Evolutionary conservation across 2,888 invertebrate species (phyloP), one percentile per base, ranked within the genome.

Genomic region (Apamea epomidion): DNA sequence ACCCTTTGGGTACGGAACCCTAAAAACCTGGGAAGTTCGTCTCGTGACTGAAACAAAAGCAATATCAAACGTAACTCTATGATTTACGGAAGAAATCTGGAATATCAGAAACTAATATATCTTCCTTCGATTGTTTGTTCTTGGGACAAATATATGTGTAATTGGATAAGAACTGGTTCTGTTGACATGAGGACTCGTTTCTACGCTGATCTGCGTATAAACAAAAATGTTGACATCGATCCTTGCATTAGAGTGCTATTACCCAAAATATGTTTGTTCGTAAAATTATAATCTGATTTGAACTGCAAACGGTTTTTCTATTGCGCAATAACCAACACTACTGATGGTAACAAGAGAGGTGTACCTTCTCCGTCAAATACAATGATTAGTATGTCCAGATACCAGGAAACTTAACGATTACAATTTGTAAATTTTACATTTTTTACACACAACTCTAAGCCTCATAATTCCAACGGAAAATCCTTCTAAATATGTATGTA

Each of bases 51-150:
- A 83, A 69, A 58, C 69, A 83, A 81, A 83, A 83, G 77, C 68
- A 83, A 81, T 81, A 64, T 77, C 18, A 12, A 29, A 62, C 78
- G 29, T 77, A 77, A 83, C 84, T 83, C 77, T 1, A 78, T 77
- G 81, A 83, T 81, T 83, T 83, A 81, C 69, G 78, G 37, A 12
- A 81, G 18, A 29, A 37, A 77, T 48, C 69, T 60, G 48, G 75
- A 75, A 67, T 58, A 60, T 51, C 75, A 77, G 69, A 77, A 77
- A 83, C 45, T 83, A 77, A 83, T 81, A 81, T 77, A 83, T 83
- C 69, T 64, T 29, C 62, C 16, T 64, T 21, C 18, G 25, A 48
- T 64, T 83, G 81, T 81, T 83, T 81, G 83, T 80, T 71, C 71
- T 54, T 45, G 25, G 29, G 25, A 83, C 51, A 64, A 69, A 81